Evolutionary conservation across 2,797 vertebrate genomes (phyloP).

Genomic region (Amazonetta brasiliensis): DNA sequence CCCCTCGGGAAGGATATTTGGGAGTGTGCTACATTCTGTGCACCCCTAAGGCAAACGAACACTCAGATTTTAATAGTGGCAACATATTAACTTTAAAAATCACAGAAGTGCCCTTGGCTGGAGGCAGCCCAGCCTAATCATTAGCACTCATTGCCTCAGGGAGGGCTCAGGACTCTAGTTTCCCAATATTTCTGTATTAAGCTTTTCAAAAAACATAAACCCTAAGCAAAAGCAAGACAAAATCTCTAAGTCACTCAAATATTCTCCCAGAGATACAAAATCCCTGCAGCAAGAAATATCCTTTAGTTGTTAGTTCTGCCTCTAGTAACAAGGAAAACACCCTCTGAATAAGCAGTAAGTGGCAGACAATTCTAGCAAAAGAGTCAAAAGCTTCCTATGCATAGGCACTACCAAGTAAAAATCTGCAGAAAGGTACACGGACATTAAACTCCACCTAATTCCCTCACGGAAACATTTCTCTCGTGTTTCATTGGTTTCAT

Average conservation of each 20-base stretch:
- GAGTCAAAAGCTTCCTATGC: slow-evolving; percentile 25
- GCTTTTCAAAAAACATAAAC: slow-evolving; percentile 44
- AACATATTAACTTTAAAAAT: slow-evolving; percentile 50
- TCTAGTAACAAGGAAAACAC: slow-evolving; percentile 44
- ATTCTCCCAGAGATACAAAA: slow-evolving; percentile 18
- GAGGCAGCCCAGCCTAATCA: slow-evolving; percentile 24
- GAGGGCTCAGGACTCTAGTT: slow-evolving; percentile 57
- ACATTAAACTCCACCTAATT: slow-evolving; percentile 23
- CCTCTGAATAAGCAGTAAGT: slow-evolving; percentile 50
- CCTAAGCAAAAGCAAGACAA: slow-evolving; percentile 19
- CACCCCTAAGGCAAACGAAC: background rate
- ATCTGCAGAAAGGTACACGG: background rate
- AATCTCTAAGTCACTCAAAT: slow-evolving; percentile 27
- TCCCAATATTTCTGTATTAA: slow-evolving; percentile 17
- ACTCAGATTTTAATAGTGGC: background rate
- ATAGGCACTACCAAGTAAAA: background rate
- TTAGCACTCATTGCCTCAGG: slow-evolving; percentile 61
- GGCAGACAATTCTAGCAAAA: slow-evolving; percentile 32
- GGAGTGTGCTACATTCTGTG: background rate
- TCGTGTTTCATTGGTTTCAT: slow-evolving; percentile 25
- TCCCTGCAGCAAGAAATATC: slow-evolving; percentile 26
- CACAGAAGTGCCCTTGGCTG: slow-evolving; percentile 25
- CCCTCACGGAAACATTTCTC: background rate
- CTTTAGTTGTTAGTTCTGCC: slow-evolving; percentile 47
- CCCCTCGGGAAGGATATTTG: background rate